These are phyloP conservation scores for Sinocyclocheilus rhinocerous DNA, from an alignment of 2,113 vertebrate species.

Conservation along the genomic window DNA sequence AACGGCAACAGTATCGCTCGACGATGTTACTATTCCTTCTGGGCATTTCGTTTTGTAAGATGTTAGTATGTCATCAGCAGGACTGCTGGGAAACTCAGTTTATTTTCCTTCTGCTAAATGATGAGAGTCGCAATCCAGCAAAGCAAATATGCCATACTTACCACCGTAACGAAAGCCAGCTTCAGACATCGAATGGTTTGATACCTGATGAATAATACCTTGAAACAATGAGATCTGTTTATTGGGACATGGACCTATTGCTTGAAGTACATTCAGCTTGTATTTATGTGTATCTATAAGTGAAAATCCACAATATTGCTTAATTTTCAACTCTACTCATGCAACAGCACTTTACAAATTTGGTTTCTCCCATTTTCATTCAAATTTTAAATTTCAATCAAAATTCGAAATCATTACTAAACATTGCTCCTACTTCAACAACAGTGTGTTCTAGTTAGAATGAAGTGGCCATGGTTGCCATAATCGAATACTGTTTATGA, in stretches of 20 bases:
- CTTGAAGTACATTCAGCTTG: not conserved
- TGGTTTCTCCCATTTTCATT: not conserved
- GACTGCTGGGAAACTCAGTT: conserved; percentile 70
- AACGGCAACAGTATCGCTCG: not conserved
- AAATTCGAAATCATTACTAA: not conserved
- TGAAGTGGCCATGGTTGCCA: not conserved
- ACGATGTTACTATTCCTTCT: not conserved
- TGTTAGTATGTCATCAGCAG: conserved; percentile 61
- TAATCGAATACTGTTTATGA: not conserved
- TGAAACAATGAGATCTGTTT: conserved; percentile 15
- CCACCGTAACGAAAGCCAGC: conserved; percentile 51
- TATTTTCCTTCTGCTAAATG: conserved; percentile 71
- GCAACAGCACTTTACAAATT: not conserved
- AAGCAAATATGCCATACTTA: conserved; percentile 73
- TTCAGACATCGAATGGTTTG: conserved; percentile 7
- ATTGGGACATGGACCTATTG: not conserved
- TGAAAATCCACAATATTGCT: not conserved
- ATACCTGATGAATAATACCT: not conserved
- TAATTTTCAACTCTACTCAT: not conserved
- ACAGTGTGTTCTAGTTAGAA: not conserved
- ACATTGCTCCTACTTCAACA: not conserved
- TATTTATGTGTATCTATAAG: not conserved
- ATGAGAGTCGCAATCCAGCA: conserved; percentile 66
- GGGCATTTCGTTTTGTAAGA: conserved; percentile 60
- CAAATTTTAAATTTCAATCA: not conserved